A percentile compares a stretch with the other conserved stretches of the same genome.
Conservation (phyloP, 2,113 vertebrate genomes). For the Ptyas mucosa region DNA sequence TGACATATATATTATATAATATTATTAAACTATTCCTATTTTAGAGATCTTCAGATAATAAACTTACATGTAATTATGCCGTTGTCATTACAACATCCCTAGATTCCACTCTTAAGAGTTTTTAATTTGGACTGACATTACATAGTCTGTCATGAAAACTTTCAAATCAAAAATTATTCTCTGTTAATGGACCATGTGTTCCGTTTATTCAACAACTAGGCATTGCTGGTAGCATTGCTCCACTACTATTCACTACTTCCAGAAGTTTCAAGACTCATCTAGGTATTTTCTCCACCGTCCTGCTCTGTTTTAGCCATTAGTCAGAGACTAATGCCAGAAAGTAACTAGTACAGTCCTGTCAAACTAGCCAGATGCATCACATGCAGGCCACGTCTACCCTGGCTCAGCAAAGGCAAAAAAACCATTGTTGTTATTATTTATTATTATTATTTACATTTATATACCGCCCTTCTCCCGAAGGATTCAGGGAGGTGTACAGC, state of each 20-base stretch:
- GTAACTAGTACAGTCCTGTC: neutral
- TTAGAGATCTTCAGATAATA: neutral
- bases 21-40: neutral
- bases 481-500: too few species aligned
- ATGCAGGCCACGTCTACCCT: too few species aligned
- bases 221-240: neutral
- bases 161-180: neutral
- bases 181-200: neutral
- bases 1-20: neutral
- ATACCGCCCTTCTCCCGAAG: too few species aligned
- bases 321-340: neutral
- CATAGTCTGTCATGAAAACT: neutral
- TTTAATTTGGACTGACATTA: neutral
- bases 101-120: neutral
- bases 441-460: too few species aligned
- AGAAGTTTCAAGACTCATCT: neutral
- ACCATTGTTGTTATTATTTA: too few species aligned
- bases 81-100: neutral
- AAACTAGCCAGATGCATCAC: too few species aligned
- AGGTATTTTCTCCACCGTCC: neutral
- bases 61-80: neutral
- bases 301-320: neutral
- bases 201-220: neutral
- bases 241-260: neutral
- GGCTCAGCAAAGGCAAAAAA: too few species aligned